Evolutionary conservation across 2,113 vertebrate genomes (phyloP).

Genomic region (Neofelis nebulosa): DNA sequence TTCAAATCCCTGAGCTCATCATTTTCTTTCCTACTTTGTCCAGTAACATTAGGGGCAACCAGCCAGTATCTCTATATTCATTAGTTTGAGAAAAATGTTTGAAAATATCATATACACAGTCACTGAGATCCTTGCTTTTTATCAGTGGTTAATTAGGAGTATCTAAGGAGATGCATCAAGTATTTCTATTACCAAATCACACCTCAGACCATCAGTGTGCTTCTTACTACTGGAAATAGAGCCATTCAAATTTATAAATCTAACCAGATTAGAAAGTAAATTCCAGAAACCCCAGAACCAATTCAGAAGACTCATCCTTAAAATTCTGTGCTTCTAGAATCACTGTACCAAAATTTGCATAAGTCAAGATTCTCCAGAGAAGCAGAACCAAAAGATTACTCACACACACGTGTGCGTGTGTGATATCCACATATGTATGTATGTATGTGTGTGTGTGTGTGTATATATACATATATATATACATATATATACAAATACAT

Average conservation of each 20-base stretch:
- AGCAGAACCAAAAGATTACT: not conserved
- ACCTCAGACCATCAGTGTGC: not conserved
- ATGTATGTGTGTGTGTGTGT: accelerated
- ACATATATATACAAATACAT: no score
- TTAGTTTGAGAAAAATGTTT: not conserved
- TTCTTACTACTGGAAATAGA: not conserved
- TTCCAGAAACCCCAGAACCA: no score
- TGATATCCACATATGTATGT: not conserved
- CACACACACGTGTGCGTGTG: not conserved
- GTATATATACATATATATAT: accelerated
- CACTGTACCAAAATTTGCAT: no score
- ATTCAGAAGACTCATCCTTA: no score
- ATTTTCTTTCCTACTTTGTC: not conserved
- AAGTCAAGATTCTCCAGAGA: not conserved
- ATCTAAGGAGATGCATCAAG: not conserved
- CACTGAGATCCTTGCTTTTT: not conserved
- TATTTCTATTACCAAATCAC: not conserved
- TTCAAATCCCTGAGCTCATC: not conserved
- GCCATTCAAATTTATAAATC: not conserved
- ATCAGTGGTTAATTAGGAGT: not conserved
- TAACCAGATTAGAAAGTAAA: no score
- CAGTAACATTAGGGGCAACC: not conserved
- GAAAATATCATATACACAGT: no score
- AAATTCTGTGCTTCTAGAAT: no score
- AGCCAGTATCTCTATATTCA: not conserved